phyloP scores from a whole-genome alignment of 92 coral and sea anemone species.

The Virgularia gustaviana region DNA sequence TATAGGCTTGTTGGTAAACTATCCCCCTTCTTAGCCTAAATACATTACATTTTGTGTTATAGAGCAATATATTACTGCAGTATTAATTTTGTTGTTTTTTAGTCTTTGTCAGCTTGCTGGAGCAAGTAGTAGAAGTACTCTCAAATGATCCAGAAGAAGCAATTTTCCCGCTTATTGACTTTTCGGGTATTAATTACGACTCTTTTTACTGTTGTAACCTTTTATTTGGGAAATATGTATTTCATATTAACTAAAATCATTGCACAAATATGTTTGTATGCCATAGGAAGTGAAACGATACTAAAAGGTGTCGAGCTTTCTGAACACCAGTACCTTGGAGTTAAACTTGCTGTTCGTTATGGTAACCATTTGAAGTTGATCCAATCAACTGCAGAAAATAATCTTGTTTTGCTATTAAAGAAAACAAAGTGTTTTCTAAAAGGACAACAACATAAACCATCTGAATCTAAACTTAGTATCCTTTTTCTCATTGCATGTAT shows the following conservation, averaged over 20 bases:
- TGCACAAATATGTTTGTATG: too few species aligned
- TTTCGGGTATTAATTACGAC: conserved; percentile 64
- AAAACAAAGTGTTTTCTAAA: conserved; percentile 88
- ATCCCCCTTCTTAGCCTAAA: too few species aligned
- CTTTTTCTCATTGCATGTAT: conserved; percentile 18
- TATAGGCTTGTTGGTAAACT: too few species aligned
- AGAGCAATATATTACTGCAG: too few species aligned
- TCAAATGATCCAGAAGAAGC: conserved; percentile 94
- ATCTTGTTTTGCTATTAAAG: conserved; percentile 77
- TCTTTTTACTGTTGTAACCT: not conserved
- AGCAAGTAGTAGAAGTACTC: conserved; percentile 66
- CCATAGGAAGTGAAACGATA: conserved; percentile 85
- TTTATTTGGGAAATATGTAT: not conserved
- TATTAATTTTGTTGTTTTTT: not conserved
- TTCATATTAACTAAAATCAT: too few species aligned
- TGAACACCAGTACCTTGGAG: conserved; percentile 78
- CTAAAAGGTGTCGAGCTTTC: conserved; percentile 83
- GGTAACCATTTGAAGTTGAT: conserved; percentile 82
- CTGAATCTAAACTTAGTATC: conserved; percentile 88
- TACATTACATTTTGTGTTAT: too few species aligned
- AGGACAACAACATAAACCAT: conserved; percentile 72
- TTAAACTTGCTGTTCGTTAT: conserved; percentile 83
- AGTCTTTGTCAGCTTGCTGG: conserved; percentile 66
- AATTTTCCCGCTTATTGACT: conserved; percentile 91
- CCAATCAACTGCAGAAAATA: conserved; percentile 81